These are phyloP conservation scores for Lepeophtheirus nordmannii DNA, from an alignment of 2,888 invertebrate species.

Conservation along the genomic window DNA sequence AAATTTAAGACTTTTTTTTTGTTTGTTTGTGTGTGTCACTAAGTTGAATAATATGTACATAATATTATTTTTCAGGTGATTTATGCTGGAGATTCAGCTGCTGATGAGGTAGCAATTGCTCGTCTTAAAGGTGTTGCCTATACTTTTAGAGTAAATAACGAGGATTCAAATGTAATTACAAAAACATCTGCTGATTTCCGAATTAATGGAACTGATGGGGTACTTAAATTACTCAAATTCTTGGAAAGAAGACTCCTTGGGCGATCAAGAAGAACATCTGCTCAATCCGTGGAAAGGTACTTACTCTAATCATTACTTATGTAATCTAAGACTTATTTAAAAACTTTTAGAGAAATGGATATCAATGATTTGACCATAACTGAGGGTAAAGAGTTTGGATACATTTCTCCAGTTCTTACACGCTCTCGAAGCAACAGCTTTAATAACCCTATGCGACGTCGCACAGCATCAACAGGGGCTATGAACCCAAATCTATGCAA, in stretches of 20 bases:
- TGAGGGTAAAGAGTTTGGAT: not conserved
- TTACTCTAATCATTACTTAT: not conserved
- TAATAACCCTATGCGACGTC: not conserved
- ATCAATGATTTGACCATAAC: not conserved
- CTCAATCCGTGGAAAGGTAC: not conserved
- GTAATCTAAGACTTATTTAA: too few relatives aligned
- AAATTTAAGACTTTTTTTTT: too few relatives aligned
- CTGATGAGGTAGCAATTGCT: constrained; percentile 78
- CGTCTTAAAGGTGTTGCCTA: constrained; percentile 28
- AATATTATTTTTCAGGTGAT: constrained; percentile 53
- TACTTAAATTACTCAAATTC: constrained; percentile 13
- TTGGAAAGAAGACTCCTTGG: constrained; percentile 18
- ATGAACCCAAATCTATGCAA: not conserved
- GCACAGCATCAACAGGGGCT: not conserved
- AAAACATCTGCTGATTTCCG: constrained; percentile 21
- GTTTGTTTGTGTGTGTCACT: too few relatives aligned
- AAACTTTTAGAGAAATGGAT: not conserved
- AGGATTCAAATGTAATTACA: constrained; percentile 19
- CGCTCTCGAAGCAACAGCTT: not conserved
- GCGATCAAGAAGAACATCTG: constrained; percentile 1
- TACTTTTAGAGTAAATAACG: constrained; percentile 22
- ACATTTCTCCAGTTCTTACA: not conserved
- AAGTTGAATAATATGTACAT: too few relatives aligned
- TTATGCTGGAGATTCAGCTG: constrained; percentile 72
- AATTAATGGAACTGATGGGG: constrained; percentile 15